A percentile compares a stretch with the other conserved stretches of the same genome.
phyloP scores from a whole-genome alignment of 2,113 vertebrate genomes.

The Psophia crepitans region DNA sequence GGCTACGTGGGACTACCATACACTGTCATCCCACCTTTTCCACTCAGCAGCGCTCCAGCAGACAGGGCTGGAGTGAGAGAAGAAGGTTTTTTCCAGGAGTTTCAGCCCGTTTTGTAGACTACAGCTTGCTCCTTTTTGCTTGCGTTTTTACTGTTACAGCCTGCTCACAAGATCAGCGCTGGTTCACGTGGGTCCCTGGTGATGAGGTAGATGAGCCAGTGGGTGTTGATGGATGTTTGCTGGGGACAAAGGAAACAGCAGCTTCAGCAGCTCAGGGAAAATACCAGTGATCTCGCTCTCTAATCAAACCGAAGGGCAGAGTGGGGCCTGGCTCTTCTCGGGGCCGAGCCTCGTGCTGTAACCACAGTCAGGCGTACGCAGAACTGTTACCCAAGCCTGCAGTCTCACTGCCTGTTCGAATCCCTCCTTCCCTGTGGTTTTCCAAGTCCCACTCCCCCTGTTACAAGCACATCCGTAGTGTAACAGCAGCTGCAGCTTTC shows the following conservation, averaged over 20 bases:
- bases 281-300: not conserved
- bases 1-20: fast-evolving
- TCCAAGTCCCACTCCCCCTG: not conserved
- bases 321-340: not conserved
- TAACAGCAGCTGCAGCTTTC: not conserved
- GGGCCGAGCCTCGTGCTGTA: not conserved
- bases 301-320: not conserved
- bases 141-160: not conserved
- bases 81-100: not conserved
- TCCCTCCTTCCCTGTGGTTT: not conserved
- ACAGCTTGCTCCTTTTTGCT: not conserved
- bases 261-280: not conserved
- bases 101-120: not conserved
- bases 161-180: not conserved
- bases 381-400: not conserved
- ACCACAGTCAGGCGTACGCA: not conserved
- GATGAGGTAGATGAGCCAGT: not conserved
- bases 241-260: not conserved
- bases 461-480: fast-evolving
- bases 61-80: not conserved
- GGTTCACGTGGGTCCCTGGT: not conserved
- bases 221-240: not conserved
- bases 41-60: not conserved
- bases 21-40: not conserved
- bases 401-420: not conserved